phyloP scores from a whole-genome alignment of 2,113 vertebrate species.

The Coryphaenoides rupestris region DNA sequence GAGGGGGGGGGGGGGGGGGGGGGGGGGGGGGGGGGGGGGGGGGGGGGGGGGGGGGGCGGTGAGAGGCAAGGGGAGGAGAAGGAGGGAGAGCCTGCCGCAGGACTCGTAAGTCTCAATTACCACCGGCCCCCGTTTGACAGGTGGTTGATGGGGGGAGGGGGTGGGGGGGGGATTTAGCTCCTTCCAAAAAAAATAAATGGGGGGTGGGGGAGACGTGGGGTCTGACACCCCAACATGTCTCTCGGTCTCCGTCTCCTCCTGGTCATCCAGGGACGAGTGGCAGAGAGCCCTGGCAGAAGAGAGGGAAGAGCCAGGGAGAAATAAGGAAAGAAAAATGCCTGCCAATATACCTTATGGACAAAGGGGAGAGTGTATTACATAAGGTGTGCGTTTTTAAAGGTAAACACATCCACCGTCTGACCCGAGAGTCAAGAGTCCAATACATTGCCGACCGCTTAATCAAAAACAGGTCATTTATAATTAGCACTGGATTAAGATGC shows the following conservation, averaged over 20 bases:
- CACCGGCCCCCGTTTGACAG: slow-evolving; percentile 67
- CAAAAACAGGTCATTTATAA: too few relatives aligned
- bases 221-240: slow-evolving; percentile 69
- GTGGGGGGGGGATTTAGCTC: slow-evolving; percentile 36
- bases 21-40: slow-evolving; percentile 79
- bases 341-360: too few relatives aligned
- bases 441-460: too few relatives aligned
- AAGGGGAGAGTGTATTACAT: too few relatives aligned
- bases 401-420: too few relatives aligned
- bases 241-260: slow-evolving; percentile 49
- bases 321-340: slow-evolving; percentile 24
- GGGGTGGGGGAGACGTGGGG: slow-evolving; percentile 27
- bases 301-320: slow-evolving; percentile 59
- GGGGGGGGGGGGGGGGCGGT: slow-evolving; percentile 70
- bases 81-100: slow-evolving; percentile 77
- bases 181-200: too few relatives aligned
- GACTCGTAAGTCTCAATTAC: slow-evolving; percentile 88
- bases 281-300: slow-evolving; percentile 39
- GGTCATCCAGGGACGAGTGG: slow-evolving; percentile 58
- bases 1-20: slow-evolving; percentile 79
- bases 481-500: too few relatives aligned
- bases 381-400: too few relatives aligned
- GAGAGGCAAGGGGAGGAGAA: slow-evolving; percentile 75
- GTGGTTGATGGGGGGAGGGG: slow-evolving; percentile 57
- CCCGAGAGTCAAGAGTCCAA: too few relatives aligned